Conservation (phyloP, 2,888 invertebrate species). For the Drosophila meridiana region DNA sequence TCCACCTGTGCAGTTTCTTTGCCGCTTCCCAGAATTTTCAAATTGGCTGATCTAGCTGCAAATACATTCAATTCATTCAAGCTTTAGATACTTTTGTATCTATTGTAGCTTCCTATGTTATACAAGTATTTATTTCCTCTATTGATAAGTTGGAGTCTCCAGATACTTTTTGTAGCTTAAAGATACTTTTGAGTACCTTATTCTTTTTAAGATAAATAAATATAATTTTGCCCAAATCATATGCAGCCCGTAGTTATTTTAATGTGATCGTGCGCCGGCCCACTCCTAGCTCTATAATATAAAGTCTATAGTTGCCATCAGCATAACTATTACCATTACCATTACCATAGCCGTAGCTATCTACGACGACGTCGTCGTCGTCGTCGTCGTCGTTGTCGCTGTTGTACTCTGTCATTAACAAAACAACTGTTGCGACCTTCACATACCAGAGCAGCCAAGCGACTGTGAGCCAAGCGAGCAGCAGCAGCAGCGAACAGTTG, state of each 20-base stretch:
- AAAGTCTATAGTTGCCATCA: conserved; percentile 20
- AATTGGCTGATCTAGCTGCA: conserved; percentile 11
- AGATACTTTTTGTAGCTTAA: neutral
- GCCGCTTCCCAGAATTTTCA: conserved; percentile 57
- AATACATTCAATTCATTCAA: neutral
- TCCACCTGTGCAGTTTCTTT: conserved; percentile 76
- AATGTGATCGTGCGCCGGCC: conserved; percentile 44
- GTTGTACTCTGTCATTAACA: conserved; percentile 83
- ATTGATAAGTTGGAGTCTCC: neutral
- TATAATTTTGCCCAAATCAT: conserved; percentile 20
- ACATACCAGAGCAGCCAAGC: conserved; percentile 84
- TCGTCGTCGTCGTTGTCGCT: conserved; percentile 40
- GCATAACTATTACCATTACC: conserved; percentile 36
- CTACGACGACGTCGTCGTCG: conserved; percentile 6
- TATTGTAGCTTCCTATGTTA: neutral
- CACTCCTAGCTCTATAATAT: conserved; percentile 8
- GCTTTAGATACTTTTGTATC: conserved; percentile 1
- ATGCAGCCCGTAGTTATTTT: conserved; percentile 8
- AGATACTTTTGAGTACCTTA: neutral
- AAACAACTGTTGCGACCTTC: conserved; percentile 85
- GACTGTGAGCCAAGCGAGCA: conserved; percentile 72
- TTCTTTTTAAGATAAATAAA: neutral
- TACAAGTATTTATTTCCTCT: neutral
- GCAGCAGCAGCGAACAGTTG: conserved; percentile 6
- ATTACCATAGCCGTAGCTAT: conserved; percentile 38